phyloP scores from a whole-genome alignment of 2,888 invertebrate species.

The Chrysolina haemoptera region DNA sequence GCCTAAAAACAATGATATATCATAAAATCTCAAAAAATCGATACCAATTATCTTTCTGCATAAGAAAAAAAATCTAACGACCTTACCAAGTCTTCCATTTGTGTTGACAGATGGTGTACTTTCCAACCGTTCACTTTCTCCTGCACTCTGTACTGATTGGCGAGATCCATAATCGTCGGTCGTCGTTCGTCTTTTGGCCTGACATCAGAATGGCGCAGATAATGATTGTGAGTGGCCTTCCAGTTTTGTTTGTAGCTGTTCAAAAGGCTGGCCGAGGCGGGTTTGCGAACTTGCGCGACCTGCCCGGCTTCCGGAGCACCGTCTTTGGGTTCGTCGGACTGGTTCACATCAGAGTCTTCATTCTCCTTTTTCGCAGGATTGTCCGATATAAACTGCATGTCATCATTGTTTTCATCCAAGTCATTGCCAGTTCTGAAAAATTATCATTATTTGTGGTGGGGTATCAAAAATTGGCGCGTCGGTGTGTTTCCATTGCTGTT shows the following conservation, averaged over 20 bases:
- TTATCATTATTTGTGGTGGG: neutral
- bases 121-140: conserved; percentile 96
- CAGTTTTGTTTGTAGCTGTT: conserved; percentile 79
- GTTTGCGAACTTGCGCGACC: conserved; percentile 64
- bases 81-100: conserved; percentile 92
- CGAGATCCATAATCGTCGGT: conserved; percentile 89
- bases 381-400: conserved; percentile 77
- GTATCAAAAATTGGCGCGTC: neutral
- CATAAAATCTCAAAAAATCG: neutral
- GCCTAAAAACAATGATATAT: conserved; percentile 63
- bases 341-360: conserved; percentile 64
- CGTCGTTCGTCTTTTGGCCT: conserved; percentile 89
- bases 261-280: conserved; percentile 71
- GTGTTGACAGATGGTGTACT: conserved; percentile 90
- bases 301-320: conserved; percentile 62
- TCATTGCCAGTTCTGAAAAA: conserved; percentile 72
- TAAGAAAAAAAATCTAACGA: neutral
- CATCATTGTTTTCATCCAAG: conserved; percentile 72
- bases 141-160: conserved; percentile 88
- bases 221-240: conserved; percentile 84
- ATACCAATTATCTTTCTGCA: neutral
- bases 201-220: conserved; percentile 84
- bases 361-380: conserved; percentile 67
- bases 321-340: conserved; percentile 66
- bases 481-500: too few species aligned